phyloP scores from a whole-genome alignment of 2,888 invertebrate species.

The Cremastobaeus sp. region DNA sequence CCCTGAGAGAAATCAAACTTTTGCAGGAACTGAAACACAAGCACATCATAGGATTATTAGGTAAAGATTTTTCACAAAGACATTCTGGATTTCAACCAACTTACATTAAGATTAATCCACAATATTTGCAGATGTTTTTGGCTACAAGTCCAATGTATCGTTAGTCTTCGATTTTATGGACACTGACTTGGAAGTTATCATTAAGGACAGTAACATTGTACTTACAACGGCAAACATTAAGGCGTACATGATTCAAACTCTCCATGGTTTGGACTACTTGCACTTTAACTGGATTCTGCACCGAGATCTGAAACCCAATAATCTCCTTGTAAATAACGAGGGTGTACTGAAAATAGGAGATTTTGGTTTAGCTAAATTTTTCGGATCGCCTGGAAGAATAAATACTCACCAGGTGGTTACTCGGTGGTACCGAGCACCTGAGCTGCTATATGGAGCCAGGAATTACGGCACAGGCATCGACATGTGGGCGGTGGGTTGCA shows the following conservation, averaged over 20 bases:
- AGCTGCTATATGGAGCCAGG: conserved; percentile 95
- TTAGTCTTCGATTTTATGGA: conserved; percentile 99
- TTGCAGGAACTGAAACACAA: conserved; percentile 96
- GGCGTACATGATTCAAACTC: conserved; percentile 95
- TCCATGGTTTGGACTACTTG: conserved; percentile 95
- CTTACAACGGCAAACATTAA: conserved; percentile 96
- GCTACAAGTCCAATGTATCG: conserved; percentile 98
- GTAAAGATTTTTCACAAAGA: conserved; percentile 67
- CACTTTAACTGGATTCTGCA: conserved; percentile 98
- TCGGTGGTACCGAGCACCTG: conserved; percentile 95
- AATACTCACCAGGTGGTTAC: conserved; percentile 99
- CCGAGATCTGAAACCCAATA: conserved; percentile 99
- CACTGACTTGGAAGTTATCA: conserved; percentile 97
- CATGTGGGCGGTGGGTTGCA: conserved; percentile 99
- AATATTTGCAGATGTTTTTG: conserved; percentile 94
- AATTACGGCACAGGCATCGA: conserved; percentile 98
- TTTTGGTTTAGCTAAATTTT: conserved; percentile 98
- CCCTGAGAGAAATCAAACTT: conserved; percentile 97
- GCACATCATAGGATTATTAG: conserved; percentile 92
- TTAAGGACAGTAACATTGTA: conserved; percentile 92
- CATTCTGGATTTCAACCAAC: background rate
- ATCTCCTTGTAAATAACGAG: conserved; percentile 93
- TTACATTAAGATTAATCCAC: too few relatives aligned
- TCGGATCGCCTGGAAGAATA: conserved; percentile 96
- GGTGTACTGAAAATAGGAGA: conserved; percentile 98